These are phyloP conservation scores for Lerista edwardsae DNA, from an alignment of 2,797 vertebrate species.

Conservation along the genomic window DNA sequence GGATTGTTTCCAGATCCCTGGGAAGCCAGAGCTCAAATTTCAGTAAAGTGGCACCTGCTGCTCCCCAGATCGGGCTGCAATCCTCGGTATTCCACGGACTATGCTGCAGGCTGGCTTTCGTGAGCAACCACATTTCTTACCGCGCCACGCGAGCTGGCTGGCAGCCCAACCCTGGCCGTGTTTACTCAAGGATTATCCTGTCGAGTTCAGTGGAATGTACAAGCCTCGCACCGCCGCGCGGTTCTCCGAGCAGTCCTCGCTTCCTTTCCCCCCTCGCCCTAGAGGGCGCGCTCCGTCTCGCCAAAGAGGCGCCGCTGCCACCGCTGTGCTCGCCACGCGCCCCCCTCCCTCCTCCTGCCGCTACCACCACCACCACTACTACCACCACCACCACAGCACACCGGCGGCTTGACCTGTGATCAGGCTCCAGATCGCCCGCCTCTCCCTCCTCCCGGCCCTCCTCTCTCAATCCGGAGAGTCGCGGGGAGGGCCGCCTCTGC, in stretches of 20 bases:
- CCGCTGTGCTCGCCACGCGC: not conserved
- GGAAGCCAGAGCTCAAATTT: no score
- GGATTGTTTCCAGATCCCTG: not conserved
- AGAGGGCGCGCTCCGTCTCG: no score
- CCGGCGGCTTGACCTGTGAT: not conserved
- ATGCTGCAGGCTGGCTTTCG: not conserved
- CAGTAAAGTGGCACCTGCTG: not conserved
- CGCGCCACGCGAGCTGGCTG: no score
- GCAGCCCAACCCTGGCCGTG: not conserved
- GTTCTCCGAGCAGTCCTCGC: no score
- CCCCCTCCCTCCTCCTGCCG: not conserved
- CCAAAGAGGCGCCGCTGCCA: no score
- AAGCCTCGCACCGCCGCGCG: no score
- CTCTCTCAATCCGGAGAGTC: no score
- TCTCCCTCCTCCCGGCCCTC: no score
- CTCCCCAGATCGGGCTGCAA: not conserved
- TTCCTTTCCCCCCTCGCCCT: not conserved
- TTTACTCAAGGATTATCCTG: not conserved
- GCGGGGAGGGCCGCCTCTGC: not conserved
- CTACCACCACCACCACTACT: no score
- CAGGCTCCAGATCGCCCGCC: not conserved
- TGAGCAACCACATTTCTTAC: not conserved
- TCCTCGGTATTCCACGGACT: not conserved
- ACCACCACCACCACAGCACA: no score
- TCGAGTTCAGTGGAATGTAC: not conserved